phyloP scores from a whole-genome alignment of 2,888 invertebrate species.

The Notodonta ziczac region DNA sequence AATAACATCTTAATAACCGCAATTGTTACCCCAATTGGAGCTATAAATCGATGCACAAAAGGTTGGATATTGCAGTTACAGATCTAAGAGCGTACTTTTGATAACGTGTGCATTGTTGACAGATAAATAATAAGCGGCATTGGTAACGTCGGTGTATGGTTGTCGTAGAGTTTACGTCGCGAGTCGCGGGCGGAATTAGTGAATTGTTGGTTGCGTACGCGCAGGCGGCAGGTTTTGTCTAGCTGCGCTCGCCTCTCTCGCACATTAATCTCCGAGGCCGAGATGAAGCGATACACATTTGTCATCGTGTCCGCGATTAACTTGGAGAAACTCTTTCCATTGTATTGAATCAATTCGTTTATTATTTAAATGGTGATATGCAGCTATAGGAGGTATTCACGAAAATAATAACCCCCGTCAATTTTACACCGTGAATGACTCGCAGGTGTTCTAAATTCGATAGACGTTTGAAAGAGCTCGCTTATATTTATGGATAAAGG shows the following conservation, averaged over 20 bases:
- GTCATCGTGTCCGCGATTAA: conserved; percentile 80
- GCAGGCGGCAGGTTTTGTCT: conserved; percentile 79
- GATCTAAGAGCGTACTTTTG: conserved; percentile 45
- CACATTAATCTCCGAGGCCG: conserved; percentile 75
- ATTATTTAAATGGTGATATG: conserved; percentile 62
- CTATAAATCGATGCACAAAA: conserved; percentile 45
- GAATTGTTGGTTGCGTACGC: conserved; percentile 66
- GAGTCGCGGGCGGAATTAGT: conserved; percentile 70
- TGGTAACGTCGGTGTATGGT: conserved; percentile 68
- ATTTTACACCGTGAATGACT: conserved; percentile 16
- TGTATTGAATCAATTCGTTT: conserved; percentile 79
- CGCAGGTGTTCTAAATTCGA: conserved; percentile 27
- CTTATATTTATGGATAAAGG: conserved; percentile 33
- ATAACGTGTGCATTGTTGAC: conserved; percentile 58
- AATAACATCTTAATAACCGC: conserved; percentile 46
- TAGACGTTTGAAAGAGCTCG: conserved; percentile 12
- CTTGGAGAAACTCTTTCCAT: conserved; percentile 73
- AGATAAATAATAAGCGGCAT: conserved; percentile 82
- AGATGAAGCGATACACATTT: conserved; percentile 84
- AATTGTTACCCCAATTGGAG: conserved; percentile 33
- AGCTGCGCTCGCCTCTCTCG: conserved; percentile 68
- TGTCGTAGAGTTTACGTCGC: conserved; percentile 69
- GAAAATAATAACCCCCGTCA: conserved; percentile 34
- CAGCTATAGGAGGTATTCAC: conserved; percentile 49
- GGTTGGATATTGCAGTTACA: conserved; percentile 33